These are phyloP conservation scores for Aptenodytes forsteri DNA, from an alignment of 2,113 vertebrate species.

Conservation along the genomic window DNA sequence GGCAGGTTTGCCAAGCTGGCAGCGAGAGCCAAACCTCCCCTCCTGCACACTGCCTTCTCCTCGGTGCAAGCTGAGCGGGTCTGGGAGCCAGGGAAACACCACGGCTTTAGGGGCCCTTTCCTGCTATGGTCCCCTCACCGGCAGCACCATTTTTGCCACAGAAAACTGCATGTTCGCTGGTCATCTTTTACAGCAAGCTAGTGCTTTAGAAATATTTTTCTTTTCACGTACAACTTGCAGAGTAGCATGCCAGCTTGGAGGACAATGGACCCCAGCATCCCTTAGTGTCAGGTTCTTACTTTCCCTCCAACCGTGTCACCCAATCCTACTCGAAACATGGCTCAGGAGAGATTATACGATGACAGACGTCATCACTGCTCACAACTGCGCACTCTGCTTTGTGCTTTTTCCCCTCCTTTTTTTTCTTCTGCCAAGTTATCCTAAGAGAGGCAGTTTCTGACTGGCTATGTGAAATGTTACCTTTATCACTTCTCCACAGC, in stretches of 20 bases:
- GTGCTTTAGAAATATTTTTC: background rate
- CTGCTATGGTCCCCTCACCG: background rate
- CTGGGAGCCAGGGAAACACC: background rate
- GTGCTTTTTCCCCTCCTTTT: background rate
- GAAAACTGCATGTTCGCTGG: background rate
- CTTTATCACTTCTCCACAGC: slow-evolving; percentile 25
- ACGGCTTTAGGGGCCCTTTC: accelerated
- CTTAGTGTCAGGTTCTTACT: background rate
- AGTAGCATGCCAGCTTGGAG: background rate
- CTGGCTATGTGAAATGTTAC: slow-evolving; percentile 27
- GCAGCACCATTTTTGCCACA: background rate
- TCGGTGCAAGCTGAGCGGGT: background rate
- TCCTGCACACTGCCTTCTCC: background rate
- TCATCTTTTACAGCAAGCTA: background rate
- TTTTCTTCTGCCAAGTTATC: slow-evolving; percentile 32
- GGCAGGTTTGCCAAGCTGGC: background rate
- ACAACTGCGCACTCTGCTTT: slow-evolving; percentile 15
- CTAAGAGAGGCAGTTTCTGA: slow-evolving; percentile 47
- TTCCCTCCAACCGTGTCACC: slow-evolving; percentile 1
- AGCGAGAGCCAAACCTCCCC: background rate
- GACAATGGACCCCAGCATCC: background rate
- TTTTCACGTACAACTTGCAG: background rate
- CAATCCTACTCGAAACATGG: slow-evolving; percentile 13
- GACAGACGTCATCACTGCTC: slow-evolving; percentile 29
- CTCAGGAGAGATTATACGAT: slow-evolving; percentile 40